phyloP scores from a whole-genome alignment of 2,888 invertebrate genomes.

The Arctia plantaginis region DNA sequence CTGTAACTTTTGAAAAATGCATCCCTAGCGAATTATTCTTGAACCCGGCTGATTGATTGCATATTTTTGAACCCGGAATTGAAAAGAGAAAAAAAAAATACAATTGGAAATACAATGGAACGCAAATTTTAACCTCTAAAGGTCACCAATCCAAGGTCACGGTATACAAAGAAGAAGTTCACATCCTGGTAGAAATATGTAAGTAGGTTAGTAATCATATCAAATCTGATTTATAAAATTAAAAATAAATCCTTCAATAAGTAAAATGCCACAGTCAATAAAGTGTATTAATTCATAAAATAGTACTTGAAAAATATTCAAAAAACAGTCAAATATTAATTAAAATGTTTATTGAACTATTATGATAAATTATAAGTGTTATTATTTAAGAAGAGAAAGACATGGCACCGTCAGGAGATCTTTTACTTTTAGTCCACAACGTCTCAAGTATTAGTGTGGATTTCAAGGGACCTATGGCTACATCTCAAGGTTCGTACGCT shows the following conservation, averaged over 20 bases:
- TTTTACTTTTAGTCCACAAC: constrained; percentile 1
- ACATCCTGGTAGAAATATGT: neutral
- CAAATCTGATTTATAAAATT: neutral
- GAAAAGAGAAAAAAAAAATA: no score
- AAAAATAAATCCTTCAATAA: constrained; percentile 11
- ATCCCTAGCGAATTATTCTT: no score
- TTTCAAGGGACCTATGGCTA: neutral
- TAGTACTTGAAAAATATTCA: neutral
- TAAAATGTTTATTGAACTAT: neutral
- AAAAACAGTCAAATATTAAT: neutral
- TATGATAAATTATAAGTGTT: constrained; percentile 8
- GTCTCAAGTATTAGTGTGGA: constrained; percentile 15
- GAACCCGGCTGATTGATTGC: no score
- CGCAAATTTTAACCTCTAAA: no score
- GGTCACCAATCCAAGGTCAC: no score
- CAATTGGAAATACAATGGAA: no score
- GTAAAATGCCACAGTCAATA: constrained; percentile 8
- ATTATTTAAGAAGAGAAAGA: neutral
- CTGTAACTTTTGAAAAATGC: no score
- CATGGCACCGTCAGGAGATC: constrained; percentile 8
- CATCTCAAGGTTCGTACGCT: constrained; percentile 1
- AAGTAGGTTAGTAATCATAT: neutral
- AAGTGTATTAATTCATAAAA: constrained; percentile 5
- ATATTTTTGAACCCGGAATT: no score
- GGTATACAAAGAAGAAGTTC: neutral